Evolutionary conservation across 2,797 vertebrate species (phyloP).

Genomic region (Acrossocheilus wenchowensis): DNA sequence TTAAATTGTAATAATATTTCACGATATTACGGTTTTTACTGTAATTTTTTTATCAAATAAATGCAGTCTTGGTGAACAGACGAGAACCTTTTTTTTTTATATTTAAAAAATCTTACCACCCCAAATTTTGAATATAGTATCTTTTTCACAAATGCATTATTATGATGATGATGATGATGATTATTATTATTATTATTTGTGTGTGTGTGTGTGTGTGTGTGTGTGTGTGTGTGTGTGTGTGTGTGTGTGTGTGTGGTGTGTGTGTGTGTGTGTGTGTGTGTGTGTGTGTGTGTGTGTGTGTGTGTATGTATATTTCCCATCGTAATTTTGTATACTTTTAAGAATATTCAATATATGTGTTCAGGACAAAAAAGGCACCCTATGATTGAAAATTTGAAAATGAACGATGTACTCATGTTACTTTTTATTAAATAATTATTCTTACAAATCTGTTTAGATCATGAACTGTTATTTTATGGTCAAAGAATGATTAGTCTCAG

Average conservation of each 20-base stretch:
- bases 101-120: background rate
- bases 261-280: too few relatives aligned
- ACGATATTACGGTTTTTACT: background rate
- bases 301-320: background rate
- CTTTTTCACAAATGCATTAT: background rate
- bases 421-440: background rate
- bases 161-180: background rate
- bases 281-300: too few relatives aligned
- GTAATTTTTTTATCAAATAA: conserved; percentile 11
- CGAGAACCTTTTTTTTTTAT: background rate
- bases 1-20: too few relatives aligned
- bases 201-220: too few relatives aligned
- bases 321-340: background rate
- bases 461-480: background rate
- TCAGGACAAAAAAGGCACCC: background rate
- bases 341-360: background rate
- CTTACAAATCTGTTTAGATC: background rate
- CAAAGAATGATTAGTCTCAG: background rate
- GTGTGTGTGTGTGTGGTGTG: background rate
- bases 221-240: background rate
- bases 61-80: background rate
- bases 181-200: background rate
- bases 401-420: background rate
- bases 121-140: background rate
- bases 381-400: background rate